Base-by-base conservation (phyloP, 2,797 vertebrate species). In the Myotis pilosus region DNA sequence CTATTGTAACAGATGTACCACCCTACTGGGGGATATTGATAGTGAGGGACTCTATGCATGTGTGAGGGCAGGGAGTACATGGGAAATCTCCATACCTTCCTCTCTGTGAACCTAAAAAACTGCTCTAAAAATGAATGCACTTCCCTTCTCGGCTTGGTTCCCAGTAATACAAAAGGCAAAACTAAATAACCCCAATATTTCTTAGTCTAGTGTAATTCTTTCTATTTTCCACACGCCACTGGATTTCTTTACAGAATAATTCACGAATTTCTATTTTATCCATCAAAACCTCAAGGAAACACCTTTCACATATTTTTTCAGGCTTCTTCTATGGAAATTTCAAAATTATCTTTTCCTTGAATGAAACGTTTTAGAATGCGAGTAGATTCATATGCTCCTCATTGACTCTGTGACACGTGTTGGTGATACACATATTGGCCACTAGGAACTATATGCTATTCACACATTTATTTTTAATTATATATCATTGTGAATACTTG, bases 181-280 rank as follows among this genome's bases (percentile, higher is more conserved):
- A 75, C 81, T 72, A 89, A 93, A 95, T 71, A 69, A 88, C 69
- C 12, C 6, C n/a, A 79, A 3, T 28, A 84, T 78, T 93, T 92
- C 30, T 87, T 69, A 66, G 78, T 44, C 69, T 38, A 25, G 12
- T 22, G 15, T 69, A 20, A 47, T 83, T 81, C 49, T 82, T 87
- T 82, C 23, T 44, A 8, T 84, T 95, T 79, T 28, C 22, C 25
- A 71, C 15, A 82, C 17, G 19, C 8, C 69, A 92, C 30, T 51
- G 69, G n/a, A 85, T 80, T 94, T 96, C 22, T 92, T 92, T 92
- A 79, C 30, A 85, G 55, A 85, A 53, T 57, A 86, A 87, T 55
- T 93, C 25, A 75, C 10, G 68, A 28, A 28, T 74, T 89, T 92
- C 51, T 87, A 71, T 79, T 96, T 87, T 82, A 85, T 57, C 49